Percentiles rank a stretch among this genome's conserved stretches.
Conservation (phyloP, 2,797 vertebrate species). For the Caiman crocodilus region DNA sequence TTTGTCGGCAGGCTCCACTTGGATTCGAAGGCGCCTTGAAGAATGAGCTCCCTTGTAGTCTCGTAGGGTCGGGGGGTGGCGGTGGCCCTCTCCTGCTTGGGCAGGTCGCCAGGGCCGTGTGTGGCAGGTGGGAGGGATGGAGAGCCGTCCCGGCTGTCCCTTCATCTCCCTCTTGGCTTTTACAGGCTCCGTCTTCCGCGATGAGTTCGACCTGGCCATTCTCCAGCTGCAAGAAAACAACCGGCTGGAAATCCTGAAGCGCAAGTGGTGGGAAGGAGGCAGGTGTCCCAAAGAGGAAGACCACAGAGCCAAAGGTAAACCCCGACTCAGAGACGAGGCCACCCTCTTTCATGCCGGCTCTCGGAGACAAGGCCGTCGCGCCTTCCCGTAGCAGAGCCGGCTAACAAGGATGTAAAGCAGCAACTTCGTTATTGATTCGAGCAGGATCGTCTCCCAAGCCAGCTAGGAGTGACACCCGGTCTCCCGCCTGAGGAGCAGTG, state of each 20-base stretch:
- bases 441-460: neutral
- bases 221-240: constrained; percentile 98
- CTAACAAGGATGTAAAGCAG: neutral
- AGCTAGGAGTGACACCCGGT: neutral
- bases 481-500: neutral
- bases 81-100: neutral
- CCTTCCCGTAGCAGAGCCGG: too few relatives aligned
- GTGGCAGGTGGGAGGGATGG: neutral
- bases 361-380: too few relatives aligned
- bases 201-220: constrained; percentile 97
- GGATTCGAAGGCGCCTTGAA: neutral
- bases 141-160: neutral
- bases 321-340: fast-evolving
- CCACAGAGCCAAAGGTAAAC: constrained; percentile 95
- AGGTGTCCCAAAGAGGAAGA: constrained; percentile 98
- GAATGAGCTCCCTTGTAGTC: neutral
- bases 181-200: constrained; percentile 92
- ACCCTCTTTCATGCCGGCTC: fast-evolving
- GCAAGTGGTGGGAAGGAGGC: constrained; percentile 99
- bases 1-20: neutral
- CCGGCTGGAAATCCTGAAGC: constrained; percentile 95
- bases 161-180: constrained; percentile 38
- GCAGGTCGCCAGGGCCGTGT: neutral
- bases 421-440: neutral
- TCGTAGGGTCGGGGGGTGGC: neutral